Evolutionary conservation across 2,797 vertebrate species (phyloP).

Genomic region (Neostethus bicornis): DNA sequence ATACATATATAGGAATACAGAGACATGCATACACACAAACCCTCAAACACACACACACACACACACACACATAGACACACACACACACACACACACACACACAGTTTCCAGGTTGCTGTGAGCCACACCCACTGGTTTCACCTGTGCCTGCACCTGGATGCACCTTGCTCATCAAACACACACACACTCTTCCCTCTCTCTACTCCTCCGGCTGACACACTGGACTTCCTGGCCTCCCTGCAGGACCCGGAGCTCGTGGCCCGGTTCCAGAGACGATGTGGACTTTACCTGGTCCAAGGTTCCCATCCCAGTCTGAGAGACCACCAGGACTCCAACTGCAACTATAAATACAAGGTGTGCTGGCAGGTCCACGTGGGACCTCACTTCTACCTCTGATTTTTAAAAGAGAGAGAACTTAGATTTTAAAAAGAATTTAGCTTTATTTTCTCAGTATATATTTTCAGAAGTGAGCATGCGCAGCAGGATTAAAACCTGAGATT

Average conservation of each 20-base stretch:
- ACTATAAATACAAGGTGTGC: conserved; percentile 29
- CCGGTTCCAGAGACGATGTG: conserved; percentile 89
- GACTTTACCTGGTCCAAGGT: conserved; percentile 71
- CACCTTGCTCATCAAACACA: too few relatives aligned
- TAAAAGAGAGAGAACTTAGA: too few relatives aligned
- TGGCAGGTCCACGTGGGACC: too few relatives aligned
- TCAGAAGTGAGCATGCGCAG: background rate
- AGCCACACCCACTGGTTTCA: too few relatives aligned
- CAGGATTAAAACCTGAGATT: background rate
- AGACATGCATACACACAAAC: too few relatives aligned
- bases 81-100: too few relatives aligned
- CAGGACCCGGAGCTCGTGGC: conserved; percentile 86
- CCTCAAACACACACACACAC: too few relatives aligned
- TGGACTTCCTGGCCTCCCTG: conserved; percentile 71
- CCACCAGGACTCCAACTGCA: conserved; percentile 53
- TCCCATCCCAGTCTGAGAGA: conserved; percentile 10
- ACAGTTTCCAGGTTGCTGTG: too few relatives aligned
- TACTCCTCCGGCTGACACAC: conserved; percentile 30
- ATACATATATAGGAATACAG: too few relatives aligned
- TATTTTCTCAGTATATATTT: background rate
- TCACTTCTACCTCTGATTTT: too few relatives aligned
- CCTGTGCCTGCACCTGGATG: too few relatives aligned
- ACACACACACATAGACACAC: too few relatives aligned
- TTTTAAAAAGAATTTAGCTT: background rate
- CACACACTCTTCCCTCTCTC: background rate